Evolutionary conservation across 2,797 vertebrate genomes (phyloP), one percentile per base, ranked within the genome.

Genomic region (Rhabdophis nuchalis): DNA sequence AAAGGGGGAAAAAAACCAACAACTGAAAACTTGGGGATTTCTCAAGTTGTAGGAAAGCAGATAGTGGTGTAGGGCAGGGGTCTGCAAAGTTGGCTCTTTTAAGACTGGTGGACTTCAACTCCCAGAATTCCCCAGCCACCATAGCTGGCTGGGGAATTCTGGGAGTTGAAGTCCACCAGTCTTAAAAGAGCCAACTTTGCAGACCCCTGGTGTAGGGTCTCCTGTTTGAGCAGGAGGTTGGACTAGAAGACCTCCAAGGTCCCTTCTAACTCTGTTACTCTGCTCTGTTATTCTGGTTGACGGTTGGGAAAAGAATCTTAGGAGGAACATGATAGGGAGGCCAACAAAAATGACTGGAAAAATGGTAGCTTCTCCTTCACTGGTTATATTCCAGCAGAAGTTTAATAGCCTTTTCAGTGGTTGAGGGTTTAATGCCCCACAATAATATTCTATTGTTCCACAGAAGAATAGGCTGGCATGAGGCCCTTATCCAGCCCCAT

Each of bases 1-100:
- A 46, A 36, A 18, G 64, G 8, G 9, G 2, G 2, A 9, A 18
- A 58, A 58, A 25, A 3, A 58, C 23, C 23, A 56, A 18, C 16
- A 72, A 72, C 14, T 46, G 72, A 82, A 82, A 82, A 82, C 3
- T 20, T 46, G 72, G 3, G 8, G 23, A 72, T 72, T 36, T 72
- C 64, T 72, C 16, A 72, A 36, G 16, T 72, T 72, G 6, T 18
- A 36, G 32, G 32, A 72, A 77, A 77, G 32, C 16, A 20, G 68
- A 72, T 3, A n/a, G 29, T 64, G 14, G 1, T 18, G 0, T 16
- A 2, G n/a, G n/a, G 0, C n/a, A n/a, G n/a, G n/a, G n/a, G n/a
- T n/a, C n/a, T n/a, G n/a, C n/a, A n/a, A n/a, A n/a, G n/a, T n/a
- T n/a, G n/a, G n/a, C n/a, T n/a, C n/a, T n/a, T n/a, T n/a, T n/a